These are phyloP conservation scores for Acanthosoma haemorrhoidale DNA, from an alignment of 2,888 invertebrate genomes.

Conservation along the genomic window DNA sequence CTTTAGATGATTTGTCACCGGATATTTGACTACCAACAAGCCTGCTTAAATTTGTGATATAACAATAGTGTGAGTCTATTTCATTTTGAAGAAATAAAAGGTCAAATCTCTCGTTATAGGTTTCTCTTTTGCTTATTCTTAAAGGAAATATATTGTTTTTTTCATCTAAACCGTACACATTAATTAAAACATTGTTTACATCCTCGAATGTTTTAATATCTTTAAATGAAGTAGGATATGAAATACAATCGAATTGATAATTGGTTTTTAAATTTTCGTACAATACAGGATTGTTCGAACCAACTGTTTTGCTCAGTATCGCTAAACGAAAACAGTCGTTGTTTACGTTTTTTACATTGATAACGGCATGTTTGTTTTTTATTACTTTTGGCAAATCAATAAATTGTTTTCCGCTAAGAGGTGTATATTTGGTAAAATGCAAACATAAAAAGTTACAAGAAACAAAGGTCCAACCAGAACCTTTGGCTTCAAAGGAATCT, in stretches of 20 bases:
- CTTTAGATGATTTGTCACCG: too few relatives aligned
- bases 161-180: not conserved
- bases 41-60: too few relatives aligned
- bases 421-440: not conserved
- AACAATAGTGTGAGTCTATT: too few relatives aligned
- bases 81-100: not conserved
- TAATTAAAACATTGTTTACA: not conserved
- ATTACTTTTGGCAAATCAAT: not conserved
- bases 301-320: not conserved
- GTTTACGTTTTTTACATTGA: not conserved
- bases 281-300: not conserved
- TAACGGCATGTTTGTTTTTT: not conserved
- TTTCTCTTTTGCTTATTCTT: not conserved
- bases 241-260: not conserved
- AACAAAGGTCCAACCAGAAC: not conserved
- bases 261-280: not conserved
- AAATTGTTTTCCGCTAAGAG: not conserved
- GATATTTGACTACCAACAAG: too few relatives aligned
- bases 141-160: not conserved
- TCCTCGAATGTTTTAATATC: not conserved
- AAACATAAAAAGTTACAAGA: not conserved
- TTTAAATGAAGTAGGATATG: conserved; percentile 6
- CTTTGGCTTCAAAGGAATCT: not conserved
- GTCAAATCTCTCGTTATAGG: not conserved
- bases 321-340: not conserved